Conservation (phyloP, 1,140 invertebrate species). For the Colletes gigas region DNA sequence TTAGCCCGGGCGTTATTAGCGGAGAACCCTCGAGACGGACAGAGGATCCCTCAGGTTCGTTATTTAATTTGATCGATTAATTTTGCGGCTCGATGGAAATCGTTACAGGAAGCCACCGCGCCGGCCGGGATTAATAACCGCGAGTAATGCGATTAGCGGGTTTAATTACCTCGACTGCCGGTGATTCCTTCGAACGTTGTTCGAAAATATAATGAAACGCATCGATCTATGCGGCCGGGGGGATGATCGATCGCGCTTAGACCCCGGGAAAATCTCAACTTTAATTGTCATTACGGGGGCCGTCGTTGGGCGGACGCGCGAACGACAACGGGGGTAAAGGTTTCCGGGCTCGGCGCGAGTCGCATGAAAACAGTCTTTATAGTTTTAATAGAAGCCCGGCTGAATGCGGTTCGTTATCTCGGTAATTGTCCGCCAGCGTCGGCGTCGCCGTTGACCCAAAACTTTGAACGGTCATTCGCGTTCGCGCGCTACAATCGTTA, state of each 20-base stretch:
- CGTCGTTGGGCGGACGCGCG: slow-evolving; percentile 4
- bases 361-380: slow-evolving; percentile 27
- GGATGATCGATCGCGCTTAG: not conserved
- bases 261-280: not conserved
- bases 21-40: too few species aligned
- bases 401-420: slow-evolving; percentile 44
- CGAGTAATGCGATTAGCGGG: slow-evolving; percentile 48
- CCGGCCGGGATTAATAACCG: slow-evolving; percentile 51
- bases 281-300: slow-evolving; percentile 7
- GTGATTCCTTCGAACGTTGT: not conserved
- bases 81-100: too few species aligned
- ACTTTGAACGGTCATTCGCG: slow-evolving; percentile 16
- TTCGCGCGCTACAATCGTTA: not conserved
- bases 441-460: not conserved
- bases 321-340: not conserved
- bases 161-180: slow-evolving; percentile 26
- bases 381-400: slow-evolving; percentile 21
- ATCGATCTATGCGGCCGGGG: not conserved
- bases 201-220: not conserved
- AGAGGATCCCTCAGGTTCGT: not conserved
- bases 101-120: slow-evolving; percentile 2
- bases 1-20: too few species aligned
- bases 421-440: slow-evolving; percentile 11
- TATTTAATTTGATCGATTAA: slow-evolving; percentile 45
- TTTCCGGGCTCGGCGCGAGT: slow-evolving; percentile 34